Conservation (phyloP, 2,797 vertebrate species). For the Lepilemur ruficaudatus region DNA sequence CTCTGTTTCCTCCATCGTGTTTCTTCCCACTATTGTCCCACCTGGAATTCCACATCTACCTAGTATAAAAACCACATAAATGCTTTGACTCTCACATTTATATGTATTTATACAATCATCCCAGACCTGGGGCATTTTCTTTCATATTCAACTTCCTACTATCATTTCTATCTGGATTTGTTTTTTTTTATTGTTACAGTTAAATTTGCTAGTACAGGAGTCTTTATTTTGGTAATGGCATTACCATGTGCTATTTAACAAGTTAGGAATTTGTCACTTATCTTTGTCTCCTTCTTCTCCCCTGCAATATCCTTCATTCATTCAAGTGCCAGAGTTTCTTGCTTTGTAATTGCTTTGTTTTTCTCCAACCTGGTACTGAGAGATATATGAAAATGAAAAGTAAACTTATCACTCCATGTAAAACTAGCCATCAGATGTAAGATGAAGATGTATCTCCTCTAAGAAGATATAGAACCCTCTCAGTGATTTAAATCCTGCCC, state of each 20-base stretch:
- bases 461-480: not conserved
- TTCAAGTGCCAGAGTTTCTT: not conserved
- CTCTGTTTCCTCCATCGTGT: not conserved
- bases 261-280: not conserved
- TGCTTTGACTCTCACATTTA: not conserved
- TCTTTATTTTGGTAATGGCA: not conserved
- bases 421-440: not conserved
- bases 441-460: not conserved
- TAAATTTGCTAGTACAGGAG: not conserved
- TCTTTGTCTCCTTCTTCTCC: not conserved
- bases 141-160: not conserved
- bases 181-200: not conserved
- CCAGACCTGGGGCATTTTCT: not conserved
- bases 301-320: not conserved
- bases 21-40: not conserved
- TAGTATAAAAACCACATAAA: not conserved
- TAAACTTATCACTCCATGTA: not conserved
- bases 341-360: not conserved
- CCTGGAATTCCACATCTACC: not conserved
- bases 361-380: not conserved
- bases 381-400: not conserved
- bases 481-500: not conserved
- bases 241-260: not conserved
- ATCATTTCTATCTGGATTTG: not conserved
- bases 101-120: not conserved